Evolutionary conservation across 2,113 vertebrate species (phyloP).

Genomic region (Mustelus asterias): DNA sequence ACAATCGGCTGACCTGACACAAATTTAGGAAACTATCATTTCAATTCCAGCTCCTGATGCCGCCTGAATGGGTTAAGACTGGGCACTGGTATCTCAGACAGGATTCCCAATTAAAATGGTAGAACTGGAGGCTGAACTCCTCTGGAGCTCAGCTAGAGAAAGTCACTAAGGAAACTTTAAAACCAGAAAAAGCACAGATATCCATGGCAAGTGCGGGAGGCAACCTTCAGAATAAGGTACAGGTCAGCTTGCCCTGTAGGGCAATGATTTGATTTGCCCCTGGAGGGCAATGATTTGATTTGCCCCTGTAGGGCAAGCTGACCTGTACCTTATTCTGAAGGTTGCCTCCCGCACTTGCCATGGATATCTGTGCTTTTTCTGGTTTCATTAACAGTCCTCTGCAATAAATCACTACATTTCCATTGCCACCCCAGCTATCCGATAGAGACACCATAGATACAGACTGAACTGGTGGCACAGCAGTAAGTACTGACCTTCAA

Average conservation of each 20-base stretch:
- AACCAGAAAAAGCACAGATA: not conserved
- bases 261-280: no score
- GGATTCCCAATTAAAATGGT: not conserved
- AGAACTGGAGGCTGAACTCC: no score
- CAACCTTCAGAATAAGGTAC: not conserved
- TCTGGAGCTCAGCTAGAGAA: not conserved
- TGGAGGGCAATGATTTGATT: no score
- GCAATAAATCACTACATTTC: not conserved
- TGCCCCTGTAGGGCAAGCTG: no score
- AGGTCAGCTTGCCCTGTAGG: not conserved
- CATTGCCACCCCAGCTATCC: not conserved
- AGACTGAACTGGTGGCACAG: not conserved
- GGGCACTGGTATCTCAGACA: not conserved
- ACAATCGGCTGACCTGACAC: not conserved
- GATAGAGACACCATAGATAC: not conserved
- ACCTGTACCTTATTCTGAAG: no score
- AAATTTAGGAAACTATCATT: not conserved
- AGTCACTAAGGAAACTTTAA: not conserved
- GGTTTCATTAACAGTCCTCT: not conserved
- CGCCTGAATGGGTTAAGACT: not conserved
- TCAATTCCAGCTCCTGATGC: not conserved
- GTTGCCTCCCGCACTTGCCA: no score
- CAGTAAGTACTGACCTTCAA: not conserved
- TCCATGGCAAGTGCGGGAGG: not conserved
- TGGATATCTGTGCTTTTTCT: no score